Conservation (phyloP, 2,113 vertebrate genomes). For the Amia ocellicauda region DNA sequence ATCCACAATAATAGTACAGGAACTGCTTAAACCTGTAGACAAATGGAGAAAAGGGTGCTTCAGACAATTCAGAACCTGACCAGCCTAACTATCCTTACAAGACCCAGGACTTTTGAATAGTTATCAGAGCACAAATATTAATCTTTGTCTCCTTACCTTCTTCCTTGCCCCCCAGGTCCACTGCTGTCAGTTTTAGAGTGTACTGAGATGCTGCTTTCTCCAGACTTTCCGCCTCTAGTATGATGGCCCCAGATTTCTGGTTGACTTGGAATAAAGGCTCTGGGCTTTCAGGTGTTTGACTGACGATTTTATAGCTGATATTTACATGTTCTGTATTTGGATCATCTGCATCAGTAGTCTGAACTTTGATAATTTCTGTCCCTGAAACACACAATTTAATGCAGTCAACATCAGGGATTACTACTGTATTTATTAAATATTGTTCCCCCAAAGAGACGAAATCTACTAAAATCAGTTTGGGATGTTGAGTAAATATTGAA, state of each 20-base stretch:
- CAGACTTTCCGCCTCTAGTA: conserved; percentile 55
- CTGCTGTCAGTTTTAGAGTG: conserved; percentile 54
- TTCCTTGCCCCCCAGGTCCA: conserved; percentile 22
- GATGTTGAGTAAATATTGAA: too few relatives aligned
- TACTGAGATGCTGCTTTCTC: conserved; percentile 56
- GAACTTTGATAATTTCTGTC: conserved; percentile 63
- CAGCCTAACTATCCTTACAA: too few relatives aligned
- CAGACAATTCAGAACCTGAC: too few relatives aligned
- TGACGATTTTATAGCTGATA: conserved; percentile 56
- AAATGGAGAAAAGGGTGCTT: too few relatives aligned
- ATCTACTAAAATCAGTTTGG: too few relatives aligned
- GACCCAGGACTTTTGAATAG: too few relatives aligned
- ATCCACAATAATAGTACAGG: conserved; percentile 52
- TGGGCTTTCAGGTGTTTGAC: conserved; percentile 66
- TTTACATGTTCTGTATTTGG: conserved; percentile 64
- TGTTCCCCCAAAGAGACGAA: too few relatives aligned
- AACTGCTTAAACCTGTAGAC: conserved; percentile 61
- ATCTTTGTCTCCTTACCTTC: background rate
- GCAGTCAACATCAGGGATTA: too few relatives aligned
- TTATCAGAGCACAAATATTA: too few relatives aligned
- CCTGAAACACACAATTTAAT: conserved; percentile 55
- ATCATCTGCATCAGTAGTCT: conserved; percentile 69
- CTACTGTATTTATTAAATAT: too few relatives aligned
- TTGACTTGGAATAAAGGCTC: conserved; percentile 63
- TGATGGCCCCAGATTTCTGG: conserved; percentile 56